These are phyloP conservation scores for Meandrina meandrites DNA, from an alignment of 92 coral and sea anemone species.

Conservation along the genomic window DNA sequence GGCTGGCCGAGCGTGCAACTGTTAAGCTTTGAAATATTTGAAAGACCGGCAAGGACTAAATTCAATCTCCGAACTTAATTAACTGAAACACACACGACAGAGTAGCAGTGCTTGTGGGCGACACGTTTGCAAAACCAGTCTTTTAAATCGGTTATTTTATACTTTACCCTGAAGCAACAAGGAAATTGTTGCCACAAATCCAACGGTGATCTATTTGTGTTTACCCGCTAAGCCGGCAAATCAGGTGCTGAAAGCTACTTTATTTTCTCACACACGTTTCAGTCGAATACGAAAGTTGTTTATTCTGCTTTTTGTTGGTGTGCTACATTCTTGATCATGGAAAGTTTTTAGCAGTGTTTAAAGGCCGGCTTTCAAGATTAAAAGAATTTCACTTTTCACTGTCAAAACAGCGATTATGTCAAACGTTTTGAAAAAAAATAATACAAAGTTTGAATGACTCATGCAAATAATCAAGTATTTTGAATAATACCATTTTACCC, in stretches of 20 bases:
- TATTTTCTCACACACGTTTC: not conserved
- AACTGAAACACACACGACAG: not conserved
- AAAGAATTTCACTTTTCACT: not conserved
- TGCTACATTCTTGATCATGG: not conserved
- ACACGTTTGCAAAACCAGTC: not conserved
- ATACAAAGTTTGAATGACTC: not conserved
- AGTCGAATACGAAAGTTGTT: not conserved
- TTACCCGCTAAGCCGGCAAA: constrained; percentile 1
- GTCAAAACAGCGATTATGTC: too few species aligned
- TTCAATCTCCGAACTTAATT: not conserved
- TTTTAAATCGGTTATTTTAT: not conserved
- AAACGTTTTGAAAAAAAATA: not conserved
- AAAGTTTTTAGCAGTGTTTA: not conserved
- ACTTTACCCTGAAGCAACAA: constrained; percentile 1
- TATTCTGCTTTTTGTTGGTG: not conserved
- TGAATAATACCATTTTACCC: not conserved
- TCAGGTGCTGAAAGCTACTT: constrained; percentile 7
- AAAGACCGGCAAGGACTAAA: not conserved
- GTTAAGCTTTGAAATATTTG: not conserved
- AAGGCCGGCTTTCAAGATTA: not conserved
- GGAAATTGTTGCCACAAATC: not conserved
- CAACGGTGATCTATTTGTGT: constrained; percentile 1
- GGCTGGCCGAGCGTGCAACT: not conserved
- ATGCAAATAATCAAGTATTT: not conserved
- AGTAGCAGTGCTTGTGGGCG: not conserved